A percentile compares a stretch with the other conserved stretches of the same genome.
Conservation (phyloP, 2,113 vertebrate species). For the Odobenus rosmarus region DNA sequence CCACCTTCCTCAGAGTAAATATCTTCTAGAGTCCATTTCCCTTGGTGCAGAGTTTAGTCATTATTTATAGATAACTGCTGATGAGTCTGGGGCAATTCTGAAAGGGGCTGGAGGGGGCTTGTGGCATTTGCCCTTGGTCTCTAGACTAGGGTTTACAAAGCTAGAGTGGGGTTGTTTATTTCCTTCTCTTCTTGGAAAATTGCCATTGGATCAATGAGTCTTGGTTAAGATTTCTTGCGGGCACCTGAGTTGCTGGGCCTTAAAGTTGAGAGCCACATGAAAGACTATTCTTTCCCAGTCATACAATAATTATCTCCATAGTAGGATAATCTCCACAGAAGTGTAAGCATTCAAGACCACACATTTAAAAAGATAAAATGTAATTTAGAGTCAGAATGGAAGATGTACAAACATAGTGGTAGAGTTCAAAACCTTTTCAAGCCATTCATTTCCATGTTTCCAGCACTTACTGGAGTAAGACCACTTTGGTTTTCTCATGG, state of each 20-base stretch:
- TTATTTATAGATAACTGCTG: conserved; percentile 41
- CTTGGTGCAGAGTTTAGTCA: not conserved
- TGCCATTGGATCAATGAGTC: not conserved
- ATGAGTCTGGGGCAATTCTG: conserved; percentile 45
- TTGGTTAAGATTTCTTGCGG: conserved; percentile 44
- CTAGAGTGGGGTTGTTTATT: conserved; percentile 29
- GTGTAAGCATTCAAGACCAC: conserved; percentile 1
- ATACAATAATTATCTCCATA: conserved; percentile 31
- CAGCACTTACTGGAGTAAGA: not conserved
- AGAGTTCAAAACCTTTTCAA: not conserved
- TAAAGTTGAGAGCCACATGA: not conserved
- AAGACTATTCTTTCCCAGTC: not conserved
- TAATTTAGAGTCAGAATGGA: conserved; percentile 1
- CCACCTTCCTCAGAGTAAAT: not conserved
- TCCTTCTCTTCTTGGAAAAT: conserved; percentile 50
- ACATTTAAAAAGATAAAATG: not conserved
- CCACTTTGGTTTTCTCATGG: not conserved
- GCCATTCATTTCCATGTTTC: not conserved
- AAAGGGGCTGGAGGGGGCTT: not conserved
- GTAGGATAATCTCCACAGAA: not conserved
- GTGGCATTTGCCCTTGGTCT: not conserved
- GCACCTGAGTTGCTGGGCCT: conserved; percentile 30
- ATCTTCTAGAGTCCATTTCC: conserved; percentile 16
- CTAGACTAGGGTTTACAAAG: conserved; percentile 24
- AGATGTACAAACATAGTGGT: not conserved